A percentile compares a stretch with the other conserved stretches of the same genome.
Conservation (phyloP, 2,888 invertebrate genomes). For the Drosophila kokeensis region DNA sequence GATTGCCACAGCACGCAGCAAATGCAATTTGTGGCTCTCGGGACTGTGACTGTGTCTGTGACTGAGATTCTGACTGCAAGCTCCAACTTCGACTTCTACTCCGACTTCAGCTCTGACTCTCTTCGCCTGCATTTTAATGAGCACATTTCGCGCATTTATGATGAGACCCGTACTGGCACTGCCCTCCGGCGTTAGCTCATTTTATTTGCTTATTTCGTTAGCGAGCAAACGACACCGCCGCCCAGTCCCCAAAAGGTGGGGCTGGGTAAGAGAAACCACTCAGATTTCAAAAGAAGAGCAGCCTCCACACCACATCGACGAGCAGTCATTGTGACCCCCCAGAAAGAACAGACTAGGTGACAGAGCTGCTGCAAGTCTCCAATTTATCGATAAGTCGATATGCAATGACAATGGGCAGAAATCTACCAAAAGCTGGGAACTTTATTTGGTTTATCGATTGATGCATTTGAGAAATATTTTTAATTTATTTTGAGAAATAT, state of each 20-base stretch:
- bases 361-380: conserved; percentile 6
- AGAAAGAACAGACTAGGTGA: conserved; percentile 6
- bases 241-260: conserved; percentile 12
- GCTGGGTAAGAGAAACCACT: conserved; percentile 52
- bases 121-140: conserved; percentile 74
- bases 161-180: conserved; percentile 49
- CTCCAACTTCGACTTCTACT: conserved; percentile 16
- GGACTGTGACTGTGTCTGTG: conserved; percentile 19
- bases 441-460: neutral
- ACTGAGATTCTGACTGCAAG: conserved; percentile 1
- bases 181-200: conserved; percentile 68
- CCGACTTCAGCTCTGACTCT: conserved; percentile 15
- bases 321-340: conserved; percentile 53
- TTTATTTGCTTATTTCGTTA: conserved; percentile 77
- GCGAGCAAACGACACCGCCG: conserved; percentile 62
- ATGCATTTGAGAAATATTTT: neutral
- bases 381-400: conserved; percentile 36
- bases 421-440: neutral
- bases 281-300: conserved; percentile 66
- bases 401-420: neutral
- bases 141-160: conserved; percentile 78
- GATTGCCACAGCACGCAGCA: conserved; percentile 73
- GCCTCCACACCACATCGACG: conserved; percentile 10
- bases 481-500: neutral
- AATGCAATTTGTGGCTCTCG: conserved; percentile 73